Base-by-base conservation (phyloP, 2,888 invertebrate species). In the Dascillus cervinus region DNA sequence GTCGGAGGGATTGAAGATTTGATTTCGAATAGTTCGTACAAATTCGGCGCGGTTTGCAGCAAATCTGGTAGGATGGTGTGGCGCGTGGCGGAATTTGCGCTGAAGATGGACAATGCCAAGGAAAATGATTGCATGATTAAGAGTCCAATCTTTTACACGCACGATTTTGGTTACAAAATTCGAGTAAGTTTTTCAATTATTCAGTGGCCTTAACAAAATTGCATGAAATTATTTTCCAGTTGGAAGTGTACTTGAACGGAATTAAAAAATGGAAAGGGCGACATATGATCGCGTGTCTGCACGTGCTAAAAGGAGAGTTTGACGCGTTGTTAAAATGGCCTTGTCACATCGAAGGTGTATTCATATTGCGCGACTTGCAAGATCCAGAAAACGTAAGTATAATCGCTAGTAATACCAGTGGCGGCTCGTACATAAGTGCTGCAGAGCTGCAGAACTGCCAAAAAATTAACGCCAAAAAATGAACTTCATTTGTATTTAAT, bases 221-320 rank as follows among this genome's bases (percentile, higher is more conserved):
- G 13, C 11, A 4, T 12, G 10, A 9, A 11, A 11, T 29, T 28
- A 36, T 32, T n/a, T 44, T 53, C 20, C 52, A 82, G 81, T 66
- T 82, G 12, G 75, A 83, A 47, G 57, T 82, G 2, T 73, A 76
- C 53, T 58, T 84, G 13, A 84, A 85, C 56, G 85, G 85, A 3
- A 72, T 79, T 27, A 82, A 83, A 17, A 80, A 79, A 39, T 84
- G 84, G 84, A 79, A 74, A 51, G 82, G 80, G 1, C 70, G 84
- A 0, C 79, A 85, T 53, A 58, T 82, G 26, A 77, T 83, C 22
- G 74, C 79, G 4, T 79, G 79, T 1, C 65, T 84, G 22, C 74
- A 78, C 24, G 73, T 82, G 1, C 66, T 82, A 14, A 71, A 73
- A 2, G 83, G 84, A 0, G 77, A 79, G 15, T 83, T 78, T 62